Evolutionary conservation across 2,113 vertebrate species (phyloP), one percentile per base, ranked within the genome.

Genomic region (Atractosteus spatula): DNA sequence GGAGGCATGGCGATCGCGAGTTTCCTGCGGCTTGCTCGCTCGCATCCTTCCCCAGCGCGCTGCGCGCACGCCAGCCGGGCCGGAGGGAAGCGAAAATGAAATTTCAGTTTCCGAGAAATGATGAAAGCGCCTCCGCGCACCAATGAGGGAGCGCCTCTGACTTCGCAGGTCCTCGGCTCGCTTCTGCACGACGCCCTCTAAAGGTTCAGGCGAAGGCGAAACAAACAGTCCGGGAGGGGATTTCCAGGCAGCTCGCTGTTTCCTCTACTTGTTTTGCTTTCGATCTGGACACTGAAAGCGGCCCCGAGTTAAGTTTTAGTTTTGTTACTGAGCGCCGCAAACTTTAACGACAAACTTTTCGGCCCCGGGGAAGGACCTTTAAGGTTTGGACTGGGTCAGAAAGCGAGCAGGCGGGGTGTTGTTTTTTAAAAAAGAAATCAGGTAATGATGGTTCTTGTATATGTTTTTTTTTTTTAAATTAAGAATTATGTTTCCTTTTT

Each of bases 181-280:
- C 65, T 42, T 42, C 14, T 43, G 61, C 61, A 66, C 69, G 42
- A 74, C 76, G 71, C 81, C 84, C 78, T 84, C 72, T 76, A 54
- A 76, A 71, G 76, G 71, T 56, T n/a, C 78, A 76, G 82, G 79
- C 82, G 76, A 79, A 86, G 81, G 70, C 10, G 84, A 83, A 85
- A 82, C 90, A 90, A 90, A 88, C 89, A 87, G 80, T 77, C 83
- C 78, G 89, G 86, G 86, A 91, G 92, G 92, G 88, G 91, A 93
- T 95, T 95, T 93, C 93, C 93, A 94, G 84, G 82, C 72, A 82
- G 85, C 84, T 81, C 82, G 88, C 89, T 85, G 87, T 89, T 93
- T 89, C 94, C 92, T 92, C 89, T 82, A 81, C 91, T 94, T 96
- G 95, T 98, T 98, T 98, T 97, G 95, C 95, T 98, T 98, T 98